Evolutionary conservation across 2,888 invertebrate genomes (phyloP), one percentile per base, ranked within the genome.

Genomic region (Steromphala cineraria): DNA sequence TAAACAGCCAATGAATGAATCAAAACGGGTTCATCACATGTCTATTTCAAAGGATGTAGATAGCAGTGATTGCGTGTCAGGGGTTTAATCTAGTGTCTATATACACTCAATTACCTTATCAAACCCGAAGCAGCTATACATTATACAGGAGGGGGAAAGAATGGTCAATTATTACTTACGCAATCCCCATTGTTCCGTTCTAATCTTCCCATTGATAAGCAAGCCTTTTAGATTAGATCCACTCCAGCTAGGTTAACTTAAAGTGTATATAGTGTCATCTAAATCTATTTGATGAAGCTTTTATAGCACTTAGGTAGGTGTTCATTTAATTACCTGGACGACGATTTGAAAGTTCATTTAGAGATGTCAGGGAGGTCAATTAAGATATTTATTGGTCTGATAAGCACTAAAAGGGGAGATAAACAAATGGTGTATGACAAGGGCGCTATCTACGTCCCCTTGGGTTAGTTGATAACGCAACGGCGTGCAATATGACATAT

Each of bases 41-140:
- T 46, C 46, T 46, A 46, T 46, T 46, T 46, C 46, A 46, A 46
- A 13, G 46, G 46, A 46, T 46, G 46, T 13, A 46, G 62, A 21
- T 62, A 24, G 28, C 24, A 21, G 62, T 15, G 28, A 21, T 62
- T 62, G 62, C 62, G 62, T 62, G 62, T 62, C 62, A 62, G 46
- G 13, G 46, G 62, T 62, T 62, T 62, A 31, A 71, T 71, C 71
- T 71, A 40, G 19, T 31, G 71, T 71, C 71, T 71, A 71, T 71
- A 71, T 36, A 40, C 71, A 71, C 71, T 40, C 71, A 71, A 71
- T 71, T 71, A 71, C 71, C 71, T 71, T 71, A 71, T 71, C 71
- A 71, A 19, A 71, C 31, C 13, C 4, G 71, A 36, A 71, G 40
- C 36, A 36, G 71, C 36, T 24, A 71, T 71, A 40, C 28, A 40